Conservation (phyloP, 92 coral and sea anemone genomes). For the Siderastrea siderea region DNA sequence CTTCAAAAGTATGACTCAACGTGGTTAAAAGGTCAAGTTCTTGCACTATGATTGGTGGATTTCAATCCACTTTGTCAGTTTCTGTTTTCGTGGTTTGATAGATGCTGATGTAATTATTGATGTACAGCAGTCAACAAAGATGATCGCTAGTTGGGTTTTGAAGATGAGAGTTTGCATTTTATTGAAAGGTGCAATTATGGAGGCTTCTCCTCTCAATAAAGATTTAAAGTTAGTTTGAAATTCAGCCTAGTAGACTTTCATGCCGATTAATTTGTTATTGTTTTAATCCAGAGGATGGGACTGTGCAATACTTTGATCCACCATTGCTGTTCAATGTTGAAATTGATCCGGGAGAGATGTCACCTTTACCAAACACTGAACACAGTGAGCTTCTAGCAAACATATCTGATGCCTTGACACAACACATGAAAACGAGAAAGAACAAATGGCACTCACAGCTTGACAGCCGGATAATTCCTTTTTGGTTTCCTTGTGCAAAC, state of each 20-base stretch:
- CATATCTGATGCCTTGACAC: constrained; percentile 69
- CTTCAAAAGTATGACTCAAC: no score
- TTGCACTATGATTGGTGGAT: no score
- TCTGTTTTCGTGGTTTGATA: no score
- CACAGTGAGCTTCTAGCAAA: constrained; percentile 67
- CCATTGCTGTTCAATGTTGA: constrained; percentile 87
- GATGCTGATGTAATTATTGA: no score
- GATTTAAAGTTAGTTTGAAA: no score
- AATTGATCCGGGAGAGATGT: constrained; percentile 81
- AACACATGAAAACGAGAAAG: constrained; percentile 83
- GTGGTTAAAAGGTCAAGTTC: no score
- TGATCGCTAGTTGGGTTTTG: no score
- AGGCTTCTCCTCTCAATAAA: no score
- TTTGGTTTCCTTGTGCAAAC: constrained; percentile 87
- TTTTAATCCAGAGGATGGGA: constrained; percentile 66
- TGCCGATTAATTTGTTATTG: background rate
- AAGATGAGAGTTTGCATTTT: no score
- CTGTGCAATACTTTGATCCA: constrained; percentile 66
- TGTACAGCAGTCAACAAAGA: no score
- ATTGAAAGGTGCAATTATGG: no score
- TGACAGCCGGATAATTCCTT: constrained; percentile 84
- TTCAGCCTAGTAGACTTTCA: background rate
- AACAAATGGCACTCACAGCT: constrained; percentile 91
- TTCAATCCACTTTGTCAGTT: no score
- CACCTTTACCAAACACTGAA: constrained; percentile 70